A percentile compares a stretch with the other conserved stretches of the same genome.
Evolutionary conservation across 1,140 invertebrate species (phyloP).

Genomic region (Fopius arisanus): DNA sequence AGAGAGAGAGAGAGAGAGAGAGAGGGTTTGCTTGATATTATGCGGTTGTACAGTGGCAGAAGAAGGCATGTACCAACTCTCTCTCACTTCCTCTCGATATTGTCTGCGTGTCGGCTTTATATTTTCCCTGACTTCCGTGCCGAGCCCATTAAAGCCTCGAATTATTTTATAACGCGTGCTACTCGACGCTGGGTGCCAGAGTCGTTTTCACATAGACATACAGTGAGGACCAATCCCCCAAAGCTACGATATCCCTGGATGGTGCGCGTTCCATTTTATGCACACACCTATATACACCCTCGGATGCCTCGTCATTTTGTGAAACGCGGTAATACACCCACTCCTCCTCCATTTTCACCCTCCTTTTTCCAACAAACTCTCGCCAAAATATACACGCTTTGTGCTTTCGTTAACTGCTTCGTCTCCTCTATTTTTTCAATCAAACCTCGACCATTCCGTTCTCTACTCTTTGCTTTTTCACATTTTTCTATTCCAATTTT

Average conservation of each 20-base stretch:
- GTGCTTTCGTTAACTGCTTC: not conserved
- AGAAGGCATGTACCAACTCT: not conserved
- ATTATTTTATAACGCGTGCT: constrained; percentile 44
- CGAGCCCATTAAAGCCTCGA: constrained; percentile 42
- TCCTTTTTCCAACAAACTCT: constrained; percentile 21
- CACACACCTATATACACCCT: not conserved
- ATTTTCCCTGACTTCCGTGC: constrained; percentile 41
- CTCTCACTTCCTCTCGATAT: constrained; percentile 35
- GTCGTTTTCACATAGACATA: not conserved
- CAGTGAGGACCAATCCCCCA: not conserved
- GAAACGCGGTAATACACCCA: constrained; percentile 31
- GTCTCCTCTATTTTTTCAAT: not conserved
- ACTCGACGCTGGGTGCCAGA: constrained; percentile 6
- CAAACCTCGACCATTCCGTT: not conserved
- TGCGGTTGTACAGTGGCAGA: constrained; percentile 30
- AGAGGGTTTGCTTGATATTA: constrained; percentile 38
- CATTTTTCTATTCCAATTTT: no score
- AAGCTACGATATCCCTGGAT: constrained; percentile 4
- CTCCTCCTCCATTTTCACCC: constrained; percentile 4
- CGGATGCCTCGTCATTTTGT: constrained; percentile 26
- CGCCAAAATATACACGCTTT: not conserved
- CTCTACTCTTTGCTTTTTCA: not conserved
- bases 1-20: not conserved
- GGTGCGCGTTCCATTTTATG: not conserved
- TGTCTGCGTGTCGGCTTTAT: constrained; percentile 43